These are phyloP conservation scores for Apodemus sylvaticus DNA, from an alignment of 2,113 vertebrate species.

Conservation along the genomic window DNA sequence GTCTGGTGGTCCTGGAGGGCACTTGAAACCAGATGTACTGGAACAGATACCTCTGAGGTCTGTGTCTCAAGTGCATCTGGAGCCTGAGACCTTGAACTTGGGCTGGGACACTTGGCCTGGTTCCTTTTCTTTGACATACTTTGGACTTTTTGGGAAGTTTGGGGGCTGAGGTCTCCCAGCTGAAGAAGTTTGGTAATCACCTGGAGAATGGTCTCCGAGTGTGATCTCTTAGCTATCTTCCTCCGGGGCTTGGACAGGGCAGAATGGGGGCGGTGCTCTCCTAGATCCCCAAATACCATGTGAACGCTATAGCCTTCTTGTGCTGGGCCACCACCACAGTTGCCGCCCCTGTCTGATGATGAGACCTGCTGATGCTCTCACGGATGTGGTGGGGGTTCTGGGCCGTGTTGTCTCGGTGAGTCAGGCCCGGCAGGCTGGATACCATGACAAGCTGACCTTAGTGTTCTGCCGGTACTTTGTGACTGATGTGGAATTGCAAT, in stretches of 20 bases:
- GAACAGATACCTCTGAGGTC: background rate
- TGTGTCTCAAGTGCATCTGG: background rate
- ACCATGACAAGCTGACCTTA: accelerated
- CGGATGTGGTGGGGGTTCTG: background rate
- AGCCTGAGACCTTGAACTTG: accelerated
- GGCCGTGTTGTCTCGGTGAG: accelerated
- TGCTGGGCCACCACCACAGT: accelerated
- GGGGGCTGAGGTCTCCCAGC: background rate
- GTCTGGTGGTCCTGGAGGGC: accelerated
- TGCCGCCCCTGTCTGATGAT: too few relatives aligned
- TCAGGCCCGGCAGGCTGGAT: background rate
- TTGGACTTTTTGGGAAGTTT: background rate
- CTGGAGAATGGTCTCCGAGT: background rate
- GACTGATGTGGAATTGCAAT: background rate
- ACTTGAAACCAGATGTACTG: accelerated
- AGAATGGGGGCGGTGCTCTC: accelerated
- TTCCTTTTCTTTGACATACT: background rate
- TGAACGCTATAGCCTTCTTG: accelerated
- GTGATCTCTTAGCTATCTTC: background rate
- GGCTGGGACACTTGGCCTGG: background rate
- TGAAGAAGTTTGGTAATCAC: background rate
- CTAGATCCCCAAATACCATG: accelerated
- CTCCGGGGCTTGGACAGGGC: too few relatives aligned
- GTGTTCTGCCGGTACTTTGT: accelerated
- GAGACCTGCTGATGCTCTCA: background rate